phyloP scores from a whole-genome alignment of 1,140 invertebrate species.

The Ylistrum balloti region DNA sequence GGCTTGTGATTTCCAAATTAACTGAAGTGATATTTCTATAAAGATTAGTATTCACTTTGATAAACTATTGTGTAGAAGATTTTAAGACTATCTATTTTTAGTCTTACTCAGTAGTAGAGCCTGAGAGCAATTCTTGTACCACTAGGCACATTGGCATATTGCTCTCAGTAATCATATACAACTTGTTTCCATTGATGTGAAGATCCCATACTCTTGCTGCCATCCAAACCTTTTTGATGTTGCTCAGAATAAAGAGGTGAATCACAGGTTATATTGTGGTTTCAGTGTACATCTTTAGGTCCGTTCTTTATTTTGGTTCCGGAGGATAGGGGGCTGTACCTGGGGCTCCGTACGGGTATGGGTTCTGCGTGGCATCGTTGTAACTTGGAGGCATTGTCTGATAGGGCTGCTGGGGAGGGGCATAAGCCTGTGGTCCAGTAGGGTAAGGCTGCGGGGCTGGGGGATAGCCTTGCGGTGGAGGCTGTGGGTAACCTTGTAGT shows the following conservation, averaged over 20 bases:
- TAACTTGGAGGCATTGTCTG: background rate
- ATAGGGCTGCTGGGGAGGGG: background rate
- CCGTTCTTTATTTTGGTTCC: background rate
- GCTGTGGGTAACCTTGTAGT: constrained; percentile 6
- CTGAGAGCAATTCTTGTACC: no score
- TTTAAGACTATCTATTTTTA: no score
- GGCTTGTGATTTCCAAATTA: no score
- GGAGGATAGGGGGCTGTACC: background rate
- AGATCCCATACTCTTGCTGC: background rate
- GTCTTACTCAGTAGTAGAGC: no score
- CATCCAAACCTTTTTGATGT: background rate
- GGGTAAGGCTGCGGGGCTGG: background rate
- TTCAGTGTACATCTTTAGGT: background rate
- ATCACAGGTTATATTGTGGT: background rate
- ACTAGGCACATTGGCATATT: no score
- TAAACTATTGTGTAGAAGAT: no score
- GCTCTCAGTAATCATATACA: no score
- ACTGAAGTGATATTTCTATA: no score
- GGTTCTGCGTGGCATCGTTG: constrained; percentile 16
- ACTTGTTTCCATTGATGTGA: no score
- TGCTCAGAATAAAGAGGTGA: background rate
- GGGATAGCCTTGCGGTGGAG: constrained; percentile 3
- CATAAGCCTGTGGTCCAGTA: background rate
- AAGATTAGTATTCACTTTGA: no score
- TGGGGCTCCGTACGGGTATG: background rate